A percentile compares a stretch with the other conserved stretches of the same genome.
Conservation (phyloP, 1,140 invertebrate species). For the Muscidifurax raptorellus region DNA sequence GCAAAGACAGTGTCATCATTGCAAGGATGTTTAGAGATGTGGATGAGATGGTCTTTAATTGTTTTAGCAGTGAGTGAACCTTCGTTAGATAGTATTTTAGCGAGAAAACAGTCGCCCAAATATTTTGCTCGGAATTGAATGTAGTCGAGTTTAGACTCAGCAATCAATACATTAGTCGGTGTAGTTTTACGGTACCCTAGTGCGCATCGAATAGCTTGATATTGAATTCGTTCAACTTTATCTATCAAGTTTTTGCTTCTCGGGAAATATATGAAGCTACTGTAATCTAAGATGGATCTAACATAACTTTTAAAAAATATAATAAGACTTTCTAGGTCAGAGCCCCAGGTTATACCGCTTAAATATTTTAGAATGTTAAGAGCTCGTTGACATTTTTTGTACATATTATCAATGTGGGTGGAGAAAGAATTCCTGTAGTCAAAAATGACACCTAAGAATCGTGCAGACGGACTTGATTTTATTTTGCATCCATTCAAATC, state of each 20-base stretch:
- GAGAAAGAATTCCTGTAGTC: too few species aligned
- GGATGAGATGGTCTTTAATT: background rate
- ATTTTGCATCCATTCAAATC: too few species aligned
- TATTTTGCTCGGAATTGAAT: conserved; percentile 19
- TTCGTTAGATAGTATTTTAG: background rate
- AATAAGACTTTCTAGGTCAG: conserved; percentile 41
- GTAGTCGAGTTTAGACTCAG: conserved; percentile 7
- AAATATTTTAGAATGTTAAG: conserved; percentile 43
- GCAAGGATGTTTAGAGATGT: background rate
- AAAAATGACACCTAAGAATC: too few species aligned
- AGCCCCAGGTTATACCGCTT: conserved; percentile 33
- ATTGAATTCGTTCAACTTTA: conserved; percentile 30
- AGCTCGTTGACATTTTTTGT: conserved; percentile 9
- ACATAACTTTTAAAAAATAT: conserved; percentile 50
- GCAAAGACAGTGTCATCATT: background rate
- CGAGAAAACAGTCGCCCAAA: background rate
- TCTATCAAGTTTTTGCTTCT: background rate
- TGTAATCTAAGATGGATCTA: conserved; percentile 40
- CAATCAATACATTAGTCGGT: conserved; percentile 32
- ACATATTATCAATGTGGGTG: too few species aligned
- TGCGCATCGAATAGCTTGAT: conserved; percentile 19
- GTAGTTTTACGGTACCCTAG: conserved; percentile 28
- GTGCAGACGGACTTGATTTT: too few species aligned
- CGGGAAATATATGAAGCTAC: background rate
- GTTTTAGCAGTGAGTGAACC: background rate